A percentile compares a stretch with the other conserved stretches of the same genome.
Conservation (phyloP, 2,797 vertebrate species). For the Hippopotamyrus pictus region DNA sequence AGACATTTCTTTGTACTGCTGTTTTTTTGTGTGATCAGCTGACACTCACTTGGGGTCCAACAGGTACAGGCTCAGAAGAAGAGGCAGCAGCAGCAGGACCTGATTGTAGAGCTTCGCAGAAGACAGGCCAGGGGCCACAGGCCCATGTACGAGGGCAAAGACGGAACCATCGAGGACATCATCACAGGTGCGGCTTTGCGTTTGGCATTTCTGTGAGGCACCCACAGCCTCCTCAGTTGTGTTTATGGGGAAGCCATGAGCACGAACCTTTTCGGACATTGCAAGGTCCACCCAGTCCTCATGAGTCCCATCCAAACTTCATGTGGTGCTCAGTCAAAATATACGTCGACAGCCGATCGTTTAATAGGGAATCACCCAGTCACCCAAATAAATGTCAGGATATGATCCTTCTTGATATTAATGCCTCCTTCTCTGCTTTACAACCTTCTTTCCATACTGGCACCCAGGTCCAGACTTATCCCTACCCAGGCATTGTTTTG, state of each 20-base stretch:
- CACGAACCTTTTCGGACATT: background rate
- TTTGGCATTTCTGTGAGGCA: slow-evolving; percentile 21
- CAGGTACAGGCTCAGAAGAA: slow-evolving; percentile 73
- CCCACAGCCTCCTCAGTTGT: background rate
- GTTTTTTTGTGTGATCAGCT: background rate
- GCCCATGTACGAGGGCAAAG: slow-evolving; percentile 94
- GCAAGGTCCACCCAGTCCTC: background rate
- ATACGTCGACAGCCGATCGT: background rate
- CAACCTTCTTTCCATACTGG: background rate
- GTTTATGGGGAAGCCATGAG: background rate
- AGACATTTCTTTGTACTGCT: background rate
- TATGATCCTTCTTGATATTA: background rate
- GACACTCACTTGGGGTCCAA: background rate
- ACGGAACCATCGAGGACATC: slow-evolving; percentile 95
- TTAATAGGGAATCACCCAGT: background rate
- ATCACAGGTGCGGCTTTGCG: slow-evolving; percentile 79
- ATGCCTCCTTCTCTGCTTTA: background rate
- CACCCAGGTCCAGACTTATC: background rate
- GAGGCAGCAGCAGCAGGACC: slow-evolving; percentile 84
- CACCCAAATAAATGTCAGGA: background rate
- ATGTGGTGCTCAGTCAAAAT: background rate
- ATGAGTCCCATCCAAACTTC: background rate
- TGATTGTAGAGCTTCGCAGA: slow-evolving; percentile 84
- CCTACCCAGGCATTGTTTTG: background rate
- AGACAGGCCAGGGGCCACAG: slow-evolving; percentile 92